Evolutionary conservation across 2,888 invertebrate genomes (phyloP), one percentile per base, ranked within the genome.

Genomic region (Lasioglossum marginatum): DNA sequence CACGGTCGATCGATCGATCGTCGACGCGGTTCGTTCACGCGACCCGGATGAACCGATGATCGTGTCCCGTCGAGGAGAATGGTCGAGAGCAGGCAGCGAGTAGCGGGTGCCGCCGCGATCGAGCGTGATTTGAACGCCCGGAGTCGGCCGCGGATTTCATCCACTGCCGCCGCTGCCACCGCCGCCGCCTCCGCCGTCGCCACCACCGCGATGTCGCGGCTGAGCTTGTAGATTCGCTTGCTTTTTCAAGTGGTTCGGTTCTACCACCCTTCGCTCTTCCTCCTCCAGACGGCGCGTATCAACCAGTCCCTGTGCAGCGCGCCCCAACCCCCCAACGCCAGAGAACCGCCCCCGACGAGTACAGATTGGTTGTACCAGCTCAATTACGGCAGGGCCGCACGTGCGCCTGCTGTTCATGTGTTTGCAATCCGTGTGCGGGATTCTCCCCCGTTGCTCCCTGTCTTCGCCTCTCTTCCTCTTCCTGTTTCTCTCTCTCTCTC

Each of bases 41-140:
- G 37, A 34, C 37, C 37, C 68, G 68, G 23, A 68, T 10, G 4
- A 23, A 34, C 37, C 6, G 16, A 19, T 23, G 37, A 68, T 68
- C 23, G 37, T 23, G 0, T 37, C 37, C 34, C 19, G 37, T 16
- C 70, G n/a, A 40, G 12, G 40, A 70, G n/a, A 40, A 48, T 27
- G 34, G 12, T 31, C 14, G 34, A 31, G 37, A 48, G 68, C 34
- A 31, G 63, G n/a, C 48, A 57, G 66, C 57, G 90, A 90, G 87
- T 89, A 31, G 90, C 86, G n/a, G 14, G 4, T 63, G 3, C 82
- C 81, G 81, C 87, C 86, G 88, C 91, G 90, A 90, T 82, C 81
- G 68, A 80, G 90, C 92, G 94, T 95, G 95, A 95, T 94, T 95
- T 95, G 94, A 95, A 95, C 95, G 95, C 95, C 93, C 92, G 91